phyloP scores from a whole-genome alignment of 1,140 invertebrate species.

The Contarinia nasturtii region DNA sequence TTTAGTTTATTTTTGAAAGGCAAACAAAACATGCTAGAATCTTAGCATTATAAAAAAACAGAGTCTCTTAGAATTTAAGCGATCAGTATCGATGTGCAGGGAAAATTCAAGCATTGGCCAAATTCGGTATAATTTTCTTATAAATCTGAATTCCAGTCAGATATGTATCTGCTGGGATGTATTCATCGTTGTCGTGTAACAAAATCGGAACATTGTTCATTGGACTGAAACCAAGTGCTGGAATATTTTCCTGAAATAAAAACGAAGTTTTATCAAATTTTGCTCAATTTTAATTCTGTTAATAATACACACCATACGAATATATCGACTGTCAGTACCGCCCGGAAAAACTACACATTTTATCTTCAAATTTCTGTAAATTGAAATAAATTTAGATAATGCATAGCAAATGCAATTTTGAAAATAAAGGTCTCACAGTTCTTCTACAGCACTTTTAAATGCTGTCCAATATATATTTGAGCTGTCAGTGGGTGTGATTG shows the following conservation, averaged over 20 bases:
- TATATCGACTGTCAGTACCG: slow-evolving; percentile 55
- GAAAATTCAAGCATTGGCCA: slow-evolving; percentile 27
- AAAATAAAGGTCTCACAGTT: slow-evolving; percentile 15
- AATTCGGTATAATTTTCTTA: slow-evolving; percentile 25
- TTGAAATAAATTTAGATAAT: not conserved
- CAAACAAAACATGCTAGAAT: too few relatives aligned
- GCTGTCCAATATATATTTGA: slow-evolving; percentile 57
- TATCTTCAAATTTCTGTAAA: slow-evolving; percentile 30
- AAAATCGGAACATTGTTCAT: slow-evolving; percentile 62
- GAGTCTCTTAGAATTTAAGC: too few relatives aligned
- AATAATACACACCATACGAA: slow-evolving; percentile 58
- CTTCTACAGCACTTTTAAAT: slow-evolving; percentile 39
- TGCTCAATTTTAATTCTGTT: too few relatives aligned
- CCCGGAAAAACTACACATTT: slow-evolving; percentile 55
- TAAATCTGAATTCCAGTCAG: slow-evolving; percentile 57
- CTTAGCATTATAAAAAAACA: too few relatives aligned
- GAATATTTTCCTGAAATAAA: slow-evolving; percentile 36
- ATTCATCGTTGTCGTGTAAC: slow-evolving; percentile 66
- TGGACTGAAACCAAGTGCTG: slow-evolving; percentile 67
- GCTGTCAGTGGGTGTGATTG: slow-evolving; percentile 37
- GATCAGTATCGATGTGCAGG: too few relatives aligned
- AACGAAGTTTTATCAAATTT: slow-evolving; percentile 2
- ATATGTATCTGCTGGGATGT: slow-evolving; percentile 46
- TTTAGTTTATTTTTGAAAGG: too few relatives aligned
- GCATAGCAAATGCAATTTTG: too few relatives aligned